phyloP scores from a whole-genome alignment of 2,888 invertebrate genomes.

The Onthophagus sagittarius region DNA sequence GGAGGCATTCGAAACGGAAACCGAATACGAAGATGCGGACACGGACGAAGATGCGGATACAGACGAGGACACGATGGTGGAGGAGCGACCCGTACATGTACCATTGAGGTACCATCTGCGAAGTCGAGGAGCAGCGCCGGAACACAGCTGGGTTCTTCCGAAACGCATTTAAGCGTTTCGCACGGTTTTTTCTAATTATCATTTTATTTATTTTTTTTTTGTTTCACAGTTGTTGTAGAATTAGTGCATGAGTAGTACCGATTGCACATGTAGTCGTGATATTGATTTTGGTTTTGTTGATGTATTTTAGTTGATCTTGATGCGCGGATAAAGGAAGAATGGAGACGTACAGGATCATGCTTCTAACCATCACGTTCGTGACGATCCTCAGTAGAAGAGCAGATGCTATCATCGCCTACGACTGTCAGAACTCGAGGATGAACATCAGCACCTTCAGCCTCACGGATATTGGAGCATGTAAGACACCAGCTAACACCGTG shows the following conservation, averaged over 20 bases:
- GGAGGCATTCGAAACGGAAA: neutral
- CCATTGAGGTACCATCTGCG: no score
- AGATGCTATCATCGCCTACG: neutral
- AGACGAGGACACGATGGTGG: no score
- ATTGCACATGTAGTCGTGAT: no score
- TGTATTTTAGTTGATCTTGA: neutral
- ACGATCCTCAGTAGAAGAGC: neutral
- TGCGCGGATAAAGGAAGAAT: neutral
- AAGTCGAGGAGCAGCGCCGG: no score
- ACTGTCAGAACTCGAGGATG: slow-evolving; percentile 10
- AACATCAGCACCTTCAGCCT: slow-evolving; percentile 6
- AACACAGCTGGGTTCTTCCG: no score
- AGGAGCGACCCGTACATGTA: no score
- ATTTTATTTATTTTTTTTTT: neutral
- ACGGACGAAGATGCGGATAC: no score
- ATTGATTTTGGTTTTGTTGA: neutral
- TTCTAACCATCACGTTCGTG: neutral
- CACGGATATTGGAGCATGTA: slow-evolving; percentile 8
- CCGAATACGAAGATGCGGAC: no score
- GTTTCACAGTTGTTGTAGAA: no score
- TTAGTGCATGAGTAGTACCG: no score
- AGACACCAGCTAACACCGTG: neutral
- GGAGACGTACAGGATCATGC: neutral
- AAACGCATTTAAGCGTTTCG: neutral
- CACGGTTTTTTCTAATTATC: neutral